These are phyloP conservation scores for Hetaerina titia DNA, from an alignment of 2,888 invertebrate species.

Conservation along the genomic window DNA sequence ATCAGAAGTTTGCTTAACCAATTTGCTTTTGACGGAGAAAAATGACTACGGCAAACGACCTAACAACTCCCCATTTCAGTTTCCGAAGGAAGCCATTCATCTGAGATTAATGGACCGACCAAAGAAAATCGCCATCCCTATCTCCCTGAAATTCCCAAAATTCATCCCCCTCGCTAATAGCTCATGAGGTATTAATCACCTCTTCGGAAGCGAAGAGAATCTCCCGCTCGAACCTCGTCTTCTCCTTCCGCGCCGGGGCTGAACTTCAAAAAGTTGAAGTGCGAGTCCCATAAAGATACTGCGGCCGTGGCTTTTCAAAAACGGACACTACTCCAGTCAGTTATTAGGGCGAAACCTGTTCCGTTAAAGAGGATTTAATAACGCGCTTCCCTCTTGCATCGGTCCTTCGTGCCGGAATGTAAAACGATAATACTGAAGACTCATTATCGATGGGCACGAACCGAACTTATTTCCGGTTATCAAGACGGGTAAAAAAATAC, in stretches of 20 bases:
- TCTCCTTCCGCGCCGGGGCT: not conserved
- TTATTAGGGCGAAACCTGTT: slow-evolving; percentile 35
- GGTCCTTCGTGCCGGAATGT: not conserved
- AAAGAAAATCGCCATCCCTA: not conserved
- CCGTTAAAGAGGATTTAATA: slow-evolving; percentile 22
- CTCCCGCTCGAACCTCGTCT: not conserved
- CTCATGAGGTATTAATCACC: slow-evolving; percentile 30
- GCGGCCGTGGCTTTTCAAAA: not conserved
- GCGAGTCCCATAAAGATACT: not conserved
- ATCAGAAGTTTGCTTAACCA: not conserved
- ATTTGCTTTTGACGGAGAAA: not conserved
- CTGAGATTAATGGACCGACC: slow-evolving; percentile 21
- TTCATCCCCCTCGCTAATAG: slow-evolving; percentile 18
- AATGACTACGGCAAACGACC: not conserved
- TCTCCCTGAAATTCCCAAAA: slow-evolving; percentile 14
- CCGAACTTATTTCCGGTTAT: not conserved
- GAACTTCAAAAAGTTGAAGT: slow-evolving; percentile 18
- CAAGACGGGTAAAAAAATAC: not conserved
- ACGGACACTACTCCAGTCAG: slow-evolving; percentile 5
- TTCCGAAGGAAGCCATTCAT: not conserved
- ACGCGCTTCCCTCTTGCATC: not conserved
- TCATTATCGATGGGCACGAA: not conserved
- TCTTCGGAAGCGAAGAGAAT: not conserved
- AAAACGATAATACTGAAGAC: not conserved
- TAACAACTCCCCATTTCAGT: not conserved